phyloP scores from a whole-genome alignment of 2,113 vertebrate species.

The Rhegmatorhina hoffmannsi region DNA sequence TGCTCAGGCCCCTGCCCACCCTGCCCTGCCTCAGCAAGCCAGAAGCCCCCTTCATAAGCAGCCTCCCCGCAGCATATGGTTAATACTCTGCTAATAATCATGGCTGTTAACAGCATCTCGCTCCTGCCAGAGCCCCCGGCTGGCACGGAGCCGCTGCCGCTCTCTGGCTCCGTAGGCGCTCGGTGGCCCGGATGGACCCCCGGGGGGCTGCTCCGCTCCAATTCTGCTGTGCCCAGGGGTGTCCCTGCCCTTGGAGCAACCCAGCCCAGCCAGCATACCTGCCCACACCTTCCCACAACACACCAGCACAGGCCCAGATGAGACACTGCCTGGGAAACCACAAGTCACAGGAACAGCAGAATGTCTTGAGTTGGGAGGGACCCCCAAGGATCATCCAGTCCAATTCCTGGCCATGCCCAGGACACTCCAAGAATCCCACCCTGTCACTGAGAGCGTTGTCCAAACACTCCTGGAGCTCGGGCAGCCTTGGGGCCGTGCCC shows the following conservation, averaged over 20 bases:
- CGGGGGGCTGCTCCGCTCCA: neutral
- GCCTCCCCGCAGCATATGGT: slow-evolving; percentile 52
- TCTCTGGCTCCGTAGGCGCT: neutral
- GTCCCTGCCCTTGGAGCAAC: neutral
- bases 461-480: neutral
- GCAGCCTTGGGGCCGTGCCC: neutral
- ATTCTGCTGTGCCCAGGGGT: fast-evolving
- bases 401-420: neutral
- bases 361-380: neutral
- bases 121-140: slow-evolving; percentile 44
- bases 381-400: fast-evolving
- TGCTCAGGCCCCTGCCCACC: slow-evolving; percentile 54
- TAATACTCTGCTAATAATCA: slow-evolving; percentile 69
- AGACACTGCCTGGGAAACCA: neutral
- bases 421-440: neutral
- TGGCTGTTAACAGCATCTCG: slow-evolving; percentile 49
- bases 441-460: neutral
- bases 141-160: slow-evolving; percentile 7
- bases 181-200: neutral
- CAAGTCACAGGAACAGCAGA: fast-evolving
- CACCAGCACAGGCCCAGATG: fast-evolving
- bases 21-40: neutral
- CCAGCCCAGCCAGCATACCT: neutral
- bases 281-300: neutral
- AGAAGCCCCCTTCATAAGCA: neutral